Percentiles rank a stretch among this genome's conserved stretches.
phyloP scores from a whole-genome alignment of 2,797 vertebrate genomes.

The Somateria mollissima region DNA sequence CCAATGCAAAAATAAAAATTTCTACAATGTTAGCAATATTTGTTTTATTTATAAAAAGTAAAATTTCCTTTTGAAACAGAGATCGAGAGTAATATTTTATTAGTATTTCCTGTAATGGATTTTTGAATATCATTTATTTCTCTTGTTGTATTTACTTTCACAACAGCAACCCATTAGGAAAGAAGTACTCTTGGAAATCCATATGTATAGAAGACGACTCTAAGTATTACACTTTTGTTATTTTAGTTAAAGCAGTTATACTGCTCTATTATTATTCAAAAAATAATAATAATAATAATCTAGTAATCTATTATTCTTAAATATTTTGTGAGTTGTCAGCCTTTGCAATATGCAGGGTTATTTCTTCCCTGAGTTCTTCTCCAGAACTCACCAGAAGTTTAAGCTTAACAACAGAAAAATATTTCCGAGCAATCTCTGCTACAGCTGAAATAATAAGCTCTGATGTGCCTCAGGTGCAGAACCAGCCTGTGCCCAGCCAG shows the following conservation, averaged over 20 bases:
- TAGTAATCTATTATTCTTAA: background rate
- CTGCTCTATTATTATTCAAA: background rate
- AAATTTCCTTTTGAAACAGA: background rate
- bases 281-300: too few species aligned
- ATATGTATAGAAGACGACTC: background rate
- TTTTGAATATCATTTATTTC: background rate
- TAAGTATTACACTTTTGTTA: background rate
- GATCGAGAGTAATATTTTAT: background rate
- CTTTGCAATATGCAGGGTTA: background rate
- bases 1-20: background rate
- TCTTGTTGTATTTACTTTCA: background rate
- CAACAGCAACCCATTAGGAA: background rate
- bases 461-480: conserved; percentile 9
- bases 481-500: background rate
- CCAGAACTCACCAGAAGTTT: background rate
- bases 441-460: background rate
- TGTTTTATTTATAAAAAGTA: background rate
- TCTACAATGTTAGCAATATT: background rate
- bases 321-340: background rate
- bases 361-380: background rate
- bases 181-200: background rate
- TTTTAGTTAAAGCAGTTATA: background rate
- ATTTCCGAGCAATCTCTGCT: background rate
- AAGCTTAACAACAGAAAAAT: background rate
- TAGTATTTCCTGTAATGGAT: background rate